Conservation (phyloP, 2,113 vertebrate genomes). For the Onychostruthus taczanowskii region DNA sequence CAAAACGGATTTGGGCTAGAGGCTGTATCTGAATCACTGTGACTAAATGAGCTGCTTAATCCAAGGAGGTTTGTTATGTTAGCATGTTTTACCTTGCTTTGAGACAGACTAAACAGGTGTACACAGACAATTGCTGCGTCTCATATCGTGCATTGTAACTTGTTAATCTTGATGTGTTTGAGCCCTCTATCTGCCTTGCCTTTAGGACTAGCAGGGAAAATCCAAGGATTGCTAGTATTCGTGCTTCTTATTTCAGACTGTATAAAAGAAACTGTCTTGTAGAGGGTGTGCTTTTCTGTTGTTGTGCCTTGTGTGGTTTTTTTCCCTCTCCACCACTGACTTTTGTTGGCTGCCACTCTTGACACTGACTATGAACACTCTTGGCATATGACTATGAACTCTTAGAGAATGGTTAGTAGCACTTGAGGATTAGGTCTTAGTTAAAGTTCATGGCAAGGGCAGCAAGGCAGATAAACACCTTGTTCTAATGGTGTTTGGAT, state of each 20-base stretch:
- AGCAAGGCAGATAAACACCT: neutral
- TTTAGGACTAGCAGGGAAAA: neutral
- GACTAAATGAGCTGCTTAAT: neutral
- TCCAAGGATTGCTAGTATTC: neutral
- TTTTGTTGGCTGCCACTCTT: neutral
- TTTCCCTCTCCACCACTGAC: neutral
- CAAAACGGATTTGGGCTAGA: neutral
- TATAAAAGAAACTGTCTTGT: neutral
- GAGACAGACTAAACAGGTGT: neutral
- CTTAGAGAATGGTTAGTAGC: neutral
- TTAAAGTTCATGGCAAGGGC: neutral
- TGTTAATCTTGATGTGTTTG: neutral
- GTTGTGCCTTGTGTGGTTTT: neutral
- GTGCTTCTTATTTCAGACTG: neutral
- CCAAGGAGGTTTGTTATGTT: neutral
- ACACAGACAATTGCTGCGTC: neutral
- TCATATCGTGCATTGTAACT: neutral
- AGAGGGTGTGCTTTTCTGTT: neutral
- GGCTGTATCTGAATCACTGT: neutral
- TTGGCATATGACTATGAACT: neutral
- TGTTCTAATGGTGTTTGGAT: neutral
- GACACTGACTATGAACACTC: neutral
- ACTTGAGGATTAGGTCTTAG: neutral
- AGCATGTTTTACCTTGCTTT: neutral
- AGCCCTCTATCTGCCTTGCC: neutral